These are phyloP conservation scores for Grammomys dolichurus DNA, from an alignment of 2,113 vertebrate species.

Conservation along the genomic window DNA sequence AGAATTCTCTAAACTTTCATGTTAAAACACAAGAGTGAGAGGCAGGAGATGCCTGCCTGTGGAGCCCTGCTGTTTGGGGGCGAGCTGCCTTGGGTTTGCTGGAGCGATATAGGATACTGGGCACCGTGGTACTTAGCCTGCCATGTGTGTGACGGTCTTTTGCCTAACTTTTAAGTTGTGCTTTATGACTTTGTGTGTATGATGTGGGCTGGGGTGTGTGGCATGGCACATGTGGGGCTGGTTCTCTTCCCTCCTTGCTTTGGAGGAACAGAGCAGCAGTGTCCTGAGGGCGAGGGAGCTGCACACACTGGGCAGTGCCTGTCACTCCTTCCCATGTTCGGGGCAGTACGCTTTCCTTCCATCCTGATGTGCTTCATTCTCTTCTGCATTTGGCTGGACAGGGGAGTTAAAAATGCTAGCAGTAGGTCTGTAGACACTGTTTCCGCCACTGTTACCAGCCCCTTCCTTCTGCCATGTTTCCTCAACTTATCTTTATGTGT, in stretches of 20 bases:
- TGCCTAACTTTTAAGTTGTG: background rate
- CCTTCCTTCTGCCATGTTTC: background rate
- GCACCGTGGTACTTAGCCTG: background rate
- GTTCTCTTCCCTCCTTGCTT: background rate
- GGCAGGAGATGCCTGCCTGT: background rate
- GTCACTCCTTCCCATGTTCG: too few species aligned
- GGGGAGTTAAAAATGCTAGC: background rate
- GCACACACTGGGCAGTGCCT: background rate
- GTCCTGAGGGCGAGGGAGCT: background rate
- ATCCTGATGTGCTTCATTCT: fast-evolving
- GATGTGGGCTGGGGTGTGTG: background rate
- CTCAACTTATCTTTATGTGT: background rate
- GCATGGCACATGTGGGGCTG: background rate
- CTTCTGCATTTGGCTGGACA: background rate
- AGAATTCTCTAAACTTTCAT: background rate
- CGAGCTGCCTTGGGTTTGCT: background rate
- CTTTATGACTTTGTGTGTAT: background rate
- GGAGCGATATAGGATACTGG: background rate
- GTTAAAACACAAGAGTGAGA: background rate
- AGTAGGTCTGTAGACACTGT: too few species aligned
- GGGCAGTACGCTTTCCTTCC: too few species aligned
- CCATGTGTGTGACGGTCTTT: too few species aligned
- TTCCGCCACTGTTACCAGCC: background rate
- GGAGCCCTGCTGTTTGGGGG: background rate
- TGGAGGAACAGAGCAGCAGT: background rate